Conservation (phyloP, 2,888 invertebrate genomes). For the Seira sanloemensis region DNA sequence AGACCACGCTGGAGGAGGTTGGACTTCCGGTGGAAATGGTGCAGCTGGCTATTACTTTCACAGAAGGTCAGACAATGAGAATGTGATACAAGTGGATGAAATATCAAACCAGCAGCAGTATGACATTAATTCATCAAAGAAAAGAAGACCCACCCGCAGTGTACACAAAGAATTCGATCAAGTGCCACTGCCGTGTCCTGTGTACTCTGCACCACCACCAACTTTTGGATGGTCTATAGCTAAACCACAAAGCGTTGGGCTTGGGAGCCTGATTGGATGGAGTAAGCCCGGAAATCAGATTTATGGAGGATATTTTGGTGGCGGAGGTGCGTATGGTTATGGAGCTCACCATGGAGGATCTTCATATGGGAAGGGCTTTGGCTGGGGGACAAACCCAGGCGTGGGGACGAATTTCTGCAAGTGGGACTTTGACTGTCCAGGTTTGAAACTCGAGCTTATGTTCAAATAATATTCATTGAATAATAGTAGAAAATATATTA, state of each 20-base stretch:
- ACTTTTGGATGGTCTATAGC: slow-evolving; percentile 23
- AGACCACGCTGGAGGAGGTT: slow-evolving; percentile 32
- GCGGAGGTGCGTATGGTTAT: not conserved
- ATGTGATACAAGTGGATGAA: not conserved
- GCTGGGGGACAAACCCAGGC: slow-evolving; percentile 12
- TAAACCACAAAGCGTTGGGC: slow-evolving; percentile 38
- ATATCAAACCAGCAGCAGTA: not conserved
- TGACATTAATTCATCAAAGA: slow-evolving; percentile 38
- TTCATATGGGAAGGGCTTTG: slow-evolving; percentile 12
- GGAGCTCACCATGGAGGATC: not conserved
- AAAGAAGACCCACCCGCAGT: slow-evolving; percentile 34
- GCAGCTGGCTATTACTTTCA: slow-evolving; percentile 53
- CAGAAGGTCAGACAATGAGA: slow-evolving; percentile 33
- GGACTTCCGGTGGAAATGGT: slow-evolving; percentile 47
- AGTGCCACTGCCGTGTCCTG: slow-evolving; percentile 32
- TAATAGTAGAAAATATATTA: not conserved
- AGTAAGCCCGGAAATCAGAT: slow-evolving; percentile 43
- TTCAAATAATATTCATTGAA: no score
- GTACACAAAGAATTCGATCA: slow-evolving; percentile 38
- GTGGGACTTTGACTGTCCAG: slow-evolving; percentile 46
- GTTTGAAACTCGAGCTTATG: slow-evolving; percentile 13
- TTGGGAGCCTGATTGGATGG: slow-evolving; percentile 57
- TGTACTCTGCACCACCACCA: slow-evolving; percentile 30
- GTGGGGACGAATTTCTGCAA: slow-evolving; percentile 28
- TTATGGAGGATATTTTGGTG: not conserved